Base-by-base conservation (phyloP, 2,888 invertebrate genomes). In the Drosophila quinaria region DNA sequence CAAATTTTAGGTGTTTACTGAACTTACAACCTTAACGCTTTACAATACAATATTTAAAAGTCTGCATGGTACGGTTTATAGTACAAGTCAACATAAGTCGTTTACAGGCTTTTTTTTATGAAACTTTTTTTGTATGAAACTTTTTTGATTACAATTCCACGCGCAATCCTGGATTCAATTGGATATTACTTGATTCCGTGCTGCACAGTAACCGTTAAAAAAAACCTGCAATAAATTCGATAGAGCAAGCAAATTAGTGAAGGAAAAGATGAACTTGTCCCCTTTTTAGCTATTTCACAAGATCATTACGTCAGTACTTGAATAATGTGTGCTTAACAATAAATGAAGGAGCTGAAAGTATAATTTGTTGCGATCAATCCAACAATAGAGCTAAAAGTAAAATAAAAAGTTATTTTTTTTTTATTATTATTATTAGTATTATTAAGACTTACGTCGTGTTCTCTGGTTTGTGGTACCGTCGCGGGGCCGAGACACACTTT, bases 401-500 rank as follows among this genome's bases (percentile, higher is more conserved):
- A 13, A 35, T 35, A 11, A 13, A 2, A 41, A 41, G 3, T 29
- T 5, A 41, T 17, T 9, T 3, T 4, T 41, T 17, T 15, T 10
- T 22, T 22, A 22, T 22, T 22, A 22, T 22, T 22, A 22, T 3
- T 22, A 22, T 22, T 22, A 4, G 3, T 22, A 22, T 22, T 22
- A 22, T 4, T 22, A 22, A 4, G 2, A 46, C 25, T 4, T 46
- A 46, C 46, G 25, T 25, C 25, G 25, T 13, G 2, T 19, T 1
- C 6, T 44, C 5, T 6, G 44, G n/a, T 29, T 47, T 37, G 51
- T 35, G 51, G 51, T 51, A 51, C 51, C 51, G 37, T 51, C 51
- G 35, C 51, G 22, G 37, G 22, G 33, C 13, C 22, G 0, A 4
- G n/a, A 51, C 51, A 37, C 51, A 51, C 10, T 19, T 22, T 22